Percentiles rank a stretch among this genome's conserved stretches.
phyloP scores from a whole-genome alignment of 1,140 invertebrate genomes.

The Zeugodacus cucurbitae region DNA sequence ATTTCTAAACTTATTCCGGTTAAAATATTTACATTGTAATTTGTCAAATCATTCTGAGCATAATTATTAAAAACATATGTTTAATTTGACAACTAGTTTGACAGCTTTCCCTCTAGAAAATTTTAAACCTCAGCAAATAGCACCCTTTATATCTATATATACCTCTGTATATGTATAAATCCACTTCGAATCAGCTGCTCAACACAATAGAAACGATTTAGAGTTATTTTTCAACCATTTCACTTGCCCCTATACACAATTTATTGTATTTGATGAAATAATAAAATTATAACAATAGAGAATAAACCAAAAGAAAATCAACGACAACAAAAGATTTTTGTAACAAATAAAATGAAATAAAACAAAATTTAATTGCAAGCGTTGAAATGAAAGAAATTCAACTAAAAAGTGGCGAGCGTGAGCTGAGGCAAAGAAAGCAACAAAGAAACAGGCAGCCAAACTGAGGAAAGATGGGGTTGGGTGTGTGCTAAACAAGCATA shows the following conservation, averaged over 20 bases:
- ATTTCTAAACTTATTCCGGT: too few species aligned
- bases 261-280: background rate
- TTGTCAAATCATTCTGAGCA: too few species aligned
- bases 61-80: too few species aligned
- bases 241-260: too few species aligned
- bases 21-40: too few species aligned
- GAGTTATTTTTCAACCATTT: background rate
- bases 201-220: background rate
- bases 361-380: background rate
- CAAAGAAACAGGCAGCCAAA: background rate
- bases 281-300: background rate
- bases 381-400: background rate
- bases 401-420: background rate
- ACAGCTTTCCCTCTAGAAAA: too few species aligned
- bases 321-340: background rate
- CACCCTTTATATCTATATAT: too few species aligned
- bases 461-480: background rate
- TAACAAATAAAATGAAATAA: background rate
- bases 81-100: too few species aligned
- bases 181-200: background rate
- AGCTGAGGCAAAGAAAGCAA: background rate
- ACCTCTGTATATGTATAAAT: too few species aligned
- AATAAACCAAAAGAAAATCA: background rate
- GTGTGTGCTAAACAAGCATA: background rate
- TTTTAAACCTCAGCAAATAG: too few species aligned